Conservation (phyloP, 2,113 vertebrate species). For the Sebastes schlegelii region DNA sequence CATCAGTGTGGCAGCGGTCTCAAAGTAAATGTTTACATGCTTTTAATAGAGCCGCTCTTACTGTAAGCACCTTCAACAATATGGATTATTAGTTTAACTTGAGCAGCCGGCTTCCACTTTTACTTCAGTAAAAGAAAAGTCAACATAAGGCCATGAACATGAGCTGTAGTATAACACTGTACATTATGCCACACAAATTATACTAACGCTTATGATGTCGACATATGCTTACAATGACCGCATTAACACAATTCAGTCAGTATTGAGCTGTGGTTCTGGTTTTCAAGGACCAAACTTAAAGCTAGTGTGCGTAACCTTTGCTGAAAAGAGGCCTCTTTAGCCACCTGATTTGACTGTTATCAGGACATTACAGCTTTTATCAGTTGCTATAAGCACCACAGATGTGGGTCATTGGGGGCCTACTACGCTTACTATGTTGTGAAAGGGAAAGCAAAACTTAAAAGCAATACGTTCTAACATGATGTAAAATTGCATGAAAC, state of each 20-base stretch:
- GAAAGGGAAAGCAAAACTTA: no score
- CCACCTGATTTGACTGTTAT: no score
- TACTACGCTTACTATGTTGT: no score
- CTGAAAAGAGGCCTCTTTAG: background rate
- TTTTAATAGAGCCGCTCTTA: conserved; percentile 10
- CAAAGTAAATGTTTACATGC: conserved; percentile 44
- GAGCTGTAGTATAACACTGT: background rate
- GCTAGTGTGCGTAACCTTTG: background rate
- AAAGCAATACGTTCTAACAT: no score
- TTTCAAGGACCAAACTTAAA: background rate
- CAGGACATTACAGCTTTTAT: no score
- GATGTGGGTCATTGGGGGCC: no score
- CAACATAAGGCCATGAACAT: background rate
- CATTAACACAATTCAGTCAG: background rate
- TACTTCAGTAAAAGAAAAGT: no score
- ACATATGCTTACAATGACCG: background rate
- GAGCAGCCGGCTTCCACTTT: no score
- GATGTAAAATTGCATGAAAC: no score
- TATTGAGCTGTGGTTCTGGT: background rate
- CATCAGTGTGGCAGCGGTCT: background rate
- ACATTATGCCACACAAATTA: background rate
- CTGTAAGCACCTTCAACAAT: background rate
- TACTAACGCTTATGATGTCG: background rate
- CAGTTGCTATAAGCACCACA: background rate
- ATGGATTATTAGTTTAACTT: background rate